Evolutionary conservation across 2,113 vertebrate species (phyloP).

Genomic region (Emydura subglobosa): DNA sequence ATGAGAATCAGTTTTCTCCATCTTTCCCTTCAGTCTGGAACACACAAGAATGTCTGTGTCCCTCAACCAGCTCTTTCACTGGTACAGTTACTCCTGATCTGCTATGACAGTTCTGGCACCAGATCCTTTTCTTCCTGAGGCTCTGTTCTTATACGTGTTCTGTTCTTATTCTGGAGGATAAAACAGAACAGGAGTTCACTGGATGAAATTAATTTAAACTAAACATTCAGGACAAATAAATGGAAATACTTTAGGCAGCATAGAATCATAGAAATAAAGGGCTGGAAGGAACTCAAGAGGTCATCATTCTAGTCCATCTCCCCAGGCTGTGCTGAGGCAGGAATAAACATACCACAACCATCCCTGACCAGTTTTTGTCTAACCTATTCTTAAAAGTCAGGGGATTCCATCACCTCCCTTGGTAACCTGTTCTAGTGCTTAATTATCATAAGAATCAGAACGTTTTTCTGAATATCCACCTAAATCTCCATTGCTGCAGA

Average conservation of each 20-base stretch:
- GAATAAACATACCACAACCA: background rate
- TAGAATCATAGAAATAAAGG: background rate
- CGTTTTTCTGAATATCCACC: background rate
- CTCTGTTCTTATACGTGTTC: background rate
- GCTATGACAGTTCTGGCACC: background rate
- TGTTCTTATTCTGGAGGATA: background rate
- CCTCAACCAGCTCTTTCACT: background rate
- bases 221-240: background rate
- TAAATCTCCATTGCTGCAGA: background rate
- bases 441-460: background rate
- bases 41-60: too few species aligned
- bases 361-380: background rate
- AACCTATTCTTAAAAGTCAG: background rate
- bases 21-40: background rate
- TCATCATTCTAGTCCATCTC: background rate
- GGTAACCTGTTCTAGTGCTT: background rate
- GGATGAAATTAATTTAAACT: background rate
- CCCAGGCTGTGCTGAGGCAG: background rate
- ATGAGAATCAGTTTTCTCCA: background rate
- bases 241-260: background rate
- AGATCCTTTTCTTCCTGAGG: background rate
- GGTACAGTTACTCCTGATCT: background rate
- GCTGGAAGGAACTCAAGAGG: background rate
- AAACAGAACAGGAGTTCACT: background rate
- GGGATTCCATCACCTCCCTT: background rate